Conservation (phyloP, 2,888 invertebrate species). For the Panopea generosa region DNA sequence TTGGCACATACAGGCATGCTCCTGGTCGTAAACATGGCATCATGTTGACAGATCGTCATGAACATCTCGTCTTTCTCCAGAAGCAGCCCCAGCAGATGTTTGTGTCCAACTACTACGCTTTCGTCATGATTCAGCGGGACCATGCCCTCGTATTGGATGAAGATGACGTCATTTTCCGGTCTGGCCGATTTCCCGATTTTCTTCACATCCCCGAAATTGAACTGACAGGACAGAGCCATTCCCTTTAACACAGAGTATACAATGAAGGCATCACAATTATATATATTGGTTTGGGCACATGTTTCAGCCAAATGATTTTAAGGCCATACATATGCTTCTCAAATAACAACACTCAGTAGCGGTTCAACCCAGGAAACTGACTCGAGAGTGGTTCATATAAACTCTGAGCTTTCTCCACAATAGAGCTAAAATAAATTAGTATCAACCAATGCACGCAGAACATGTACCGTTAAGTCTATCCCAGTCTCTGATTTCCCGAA, state of each 20-base stretch:
- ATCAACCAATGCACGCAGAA: too few species aligned
- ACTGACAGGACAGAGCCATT: constrained; percentile 10
- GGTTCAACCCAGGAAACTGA: too few species aligned
- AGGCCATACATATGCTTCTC: too few species aligned
- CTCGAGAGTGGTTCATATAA: too few species aligned
- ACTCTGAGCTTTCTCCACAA: too few species aligned
- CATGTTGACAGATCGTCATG: constrained; percentile 7
- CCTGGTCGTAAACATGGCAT: constrained; percentile 16
- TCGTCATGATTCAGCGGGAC: constrained; percentile 6
- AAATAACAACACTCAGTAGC: too few species aligned
- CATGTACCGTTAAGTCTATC: too few species aligned
- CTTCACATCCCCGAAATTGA: constrained; percentile 18
- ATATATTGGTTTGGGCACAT: too few species aligned
- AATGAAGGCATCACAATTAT: too few species aligned
- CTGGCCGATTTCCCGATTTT: background rate
- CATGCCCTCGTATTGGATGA: constrained; percentile 33
- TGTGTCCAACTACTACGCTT: constrained; percentile 11
- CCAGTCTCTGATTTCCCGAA: too few species aligned
- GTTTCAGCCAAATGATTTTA: too few species aligned
- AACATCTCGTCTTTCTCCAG: constrained; percentile 6
- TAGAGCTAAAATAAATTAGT: too few species aligned
- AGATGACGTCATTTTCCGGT: constrained; percentile 14
- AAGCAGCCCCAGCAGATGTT: constrained; percentile 18
- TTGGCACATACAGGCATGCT: constrained; percentile 15
- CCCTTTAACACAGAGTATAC: constrained; percentile 9